These are phyloP conservation scores for Zenarchopterus dispar DNA, from an alignment of 2,797 vertebrate species.

Conservation along the genomic window DNA sequence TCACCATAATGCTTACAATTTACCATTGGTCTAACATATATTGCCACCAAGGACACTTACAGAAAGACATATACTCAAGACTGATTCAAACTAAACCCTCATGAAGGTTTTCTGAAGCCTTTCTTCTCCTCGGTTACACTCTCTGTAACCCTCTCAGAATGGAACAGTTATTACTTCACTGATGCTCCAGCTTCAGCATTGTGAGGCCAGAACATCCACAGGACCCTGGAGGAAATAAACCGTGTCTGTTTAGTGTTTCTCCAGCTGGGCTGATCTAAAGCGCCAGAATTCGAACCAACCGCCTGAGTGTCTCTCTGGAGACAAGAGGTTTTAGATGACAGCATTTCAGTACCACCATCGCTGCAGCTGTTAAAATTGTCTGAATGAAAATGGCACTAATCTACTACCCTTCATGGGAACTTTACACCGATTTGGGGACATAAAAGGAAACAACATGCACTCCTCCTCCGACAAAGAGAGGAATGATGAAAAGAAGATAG, in stretches of 20 bases:
- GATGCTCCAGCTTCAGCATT: conserved; percentile 58
- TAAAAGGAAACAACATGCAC: conserved; percentile 69
- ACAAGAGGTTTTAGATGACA: conserved; percentile 78
- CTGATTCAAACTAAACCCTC: too few species aligned
- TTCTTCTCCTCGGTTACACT: conserved; percentile 5
- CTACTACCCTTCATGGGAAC: conserved; percentile 72
- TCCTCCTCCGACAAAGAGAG: conserved; percentile 51
- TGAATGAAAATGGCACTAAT: conserved; percentile 79
- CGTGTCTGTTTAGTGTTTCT: conserved; percentile 78
- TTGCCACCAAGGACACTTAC: neutral
- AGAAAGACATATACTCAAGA: conserved; percentile 8
- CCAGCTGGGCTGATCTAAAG: conserved; percentile 79
- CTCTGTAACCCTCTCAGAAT: conserved; percentile 42
- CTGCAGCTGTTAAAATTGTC: conserved; percentile 84
- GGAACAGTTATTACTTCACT: conserved; percentile 67
- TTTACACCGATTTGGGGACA: conserved; percentile 64
- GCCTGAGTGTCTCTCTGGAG: conserved; percentile 74
- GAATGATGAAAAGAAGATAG: conserved; percentile 37
- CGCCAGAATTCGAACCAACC: conserved; percentile 78
- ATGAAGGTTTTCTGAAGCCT: too few species aligned
- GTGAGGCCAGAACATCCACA: conserved; percentile 63
- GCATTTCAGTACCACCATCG: conserved; percentile 47
- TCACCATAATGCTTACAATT: neutral
- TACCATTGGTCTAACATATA: too few species aligned
- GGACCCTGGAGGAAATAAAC: conserved; percentile 64